Evolutionary conservation across 2,888 invertebrate genomes (phyloP).

Genomic region (Chromoteleia sp.): DNA sequence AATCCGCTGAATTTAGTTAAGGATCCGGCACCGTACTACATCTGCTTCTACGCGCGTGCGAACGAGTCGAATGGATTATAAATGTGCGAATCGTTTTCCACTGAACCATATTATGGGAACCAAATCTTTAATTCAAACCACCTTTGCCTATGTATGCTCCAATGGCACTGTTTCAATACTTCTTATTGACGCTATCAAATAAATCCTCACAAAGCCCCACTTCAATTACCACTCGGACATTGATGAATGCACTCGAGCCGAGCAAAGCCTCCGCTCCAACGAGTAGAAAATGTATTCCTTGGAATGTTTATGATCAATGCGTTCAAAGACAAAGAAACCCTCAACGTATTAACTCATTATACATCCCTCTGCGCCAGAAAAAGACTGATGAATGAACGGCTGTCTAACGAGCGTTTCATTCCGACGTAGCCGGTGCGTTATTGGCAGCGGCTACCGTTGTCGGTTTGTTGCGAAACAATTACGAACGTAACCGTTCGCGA

Average conservation of each 20-base stretch:
- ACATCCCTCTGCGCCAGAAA: constrained; percentile 41
- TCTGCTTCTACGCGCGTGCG: too few species aligned
- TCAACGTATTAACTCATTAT: constrained; percentile 56
- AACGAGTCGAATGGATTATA: too few species aligned
- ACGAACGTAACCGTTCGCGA: too few species aligned
- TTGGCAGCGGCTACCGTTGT: constrained; percentile 19
- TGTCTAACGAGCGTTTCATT: constrained; percentile 59
- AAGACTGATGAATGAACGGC: constrained; percentile 48
- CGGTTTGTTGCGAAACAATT: too few species aligned
- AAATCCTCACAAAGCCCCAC: constrained; percentile 12
- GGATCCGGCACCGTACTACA: too few species aligned
- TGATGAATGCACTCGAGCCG: constrained; percentile 34
- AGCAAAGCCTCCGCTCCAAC: constrained; percentile 18
- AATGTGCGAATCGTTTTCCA: too few species aligned
- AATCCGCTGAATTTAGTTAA: too few species aligned
- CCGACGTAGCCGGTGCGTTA: constrained; percentile 34
- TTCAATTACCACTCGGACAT: constrained; percentile 24
- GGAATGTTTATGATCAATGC: constrained; percentile 47
- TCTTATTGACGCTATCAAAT: constrained; percentile 18
- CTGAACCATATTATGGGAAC: not conserved
- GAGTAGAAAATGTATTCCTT: constrained; percentile 43
- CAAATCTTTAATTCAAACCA: not conserved
- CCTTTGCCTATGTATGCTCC: not conserved
- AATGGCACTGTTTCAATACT: not conserved
- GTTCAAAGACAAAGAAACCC: constrained; percentile 53